phyloP scores from a whole-genome alignment of 2,797 vertebrate species.

The Cossypha caffra region DNA sequence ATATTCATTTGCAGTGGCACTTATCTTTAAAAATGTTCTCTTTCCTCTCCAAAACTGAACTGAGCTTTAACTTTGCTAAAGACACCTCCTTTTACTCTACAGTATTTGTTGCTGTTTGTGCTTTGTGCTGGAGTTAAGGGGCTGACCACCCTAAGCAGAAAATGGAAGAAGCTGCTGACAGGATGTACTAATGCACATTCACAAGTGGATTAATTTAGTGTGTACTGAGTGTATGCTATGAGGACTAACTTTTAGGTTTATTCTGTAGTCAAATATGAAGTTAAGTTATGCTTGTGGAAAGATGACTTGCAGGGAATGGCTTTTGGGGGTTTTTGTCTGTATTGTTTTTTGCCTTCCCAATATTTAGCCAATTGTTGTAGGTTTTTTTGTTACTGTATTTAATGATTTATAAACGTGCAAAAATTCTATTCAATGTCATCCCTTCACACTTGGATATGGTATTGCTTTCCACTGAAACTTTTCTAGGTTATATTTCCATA shows the following conservation, averaged over 20 bases:
- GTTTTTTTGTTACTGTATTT: background rate
- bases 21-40: background rate
- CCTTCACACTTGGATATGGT: background rate
- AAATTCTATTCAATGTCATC: background rate
- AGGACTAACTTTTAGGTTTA: background rate
- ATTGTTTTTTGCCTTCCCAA: rapidly evolving
- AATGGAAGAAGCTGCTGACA: background rate
- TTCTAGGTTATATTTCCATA: background rate
- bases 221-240: background rate
- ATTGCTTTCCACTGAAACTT: background rate
- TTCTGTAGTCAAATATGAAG: background rate
- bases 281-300: background rate
- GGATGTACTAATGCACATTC: background rate
- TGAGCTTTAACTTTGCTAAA: background rate
- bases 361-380: background rate
- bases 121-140: background rate
- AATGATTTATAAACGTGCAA: background rate
- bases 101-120: background rate
- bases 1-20: background rate
- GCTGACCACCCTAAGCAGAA: background rate
- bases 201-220: background rate
- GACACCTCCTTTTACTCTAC: background rate
- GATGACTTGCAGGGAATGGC: background rate
- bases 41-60: background rate
- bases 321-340: rapidly evolving